Evolutionary conservation across 1,140 invertebrate genomes (phyloP), one percentile per base, ranked within the genome.

Genomic region (Agrypnia vestita): DNA sequence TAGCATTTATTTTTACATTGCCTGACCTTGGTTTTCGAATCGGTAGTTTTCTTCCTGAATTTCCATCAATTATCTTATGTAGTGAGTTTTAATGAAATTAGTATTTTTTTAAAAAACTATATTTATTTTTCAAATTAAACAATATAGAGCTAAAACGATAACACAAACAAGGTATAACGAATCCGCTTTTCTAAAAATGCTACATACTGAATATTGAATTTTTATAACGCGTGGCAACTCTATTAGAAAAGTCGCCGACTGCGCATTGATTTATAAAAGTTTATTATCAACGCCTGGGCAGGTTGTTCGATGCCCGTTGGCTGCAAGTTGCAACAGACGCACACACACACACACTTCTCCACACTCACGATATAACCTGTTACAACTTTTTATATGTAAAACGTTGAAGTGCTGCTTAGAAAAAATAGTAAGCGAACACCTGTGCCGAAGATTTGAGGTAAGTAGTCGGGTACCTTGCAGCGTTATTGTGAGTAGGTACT

Each of bases 381-480:
- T 81, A 72, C 51, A 72, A 35, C 25, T 81, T 78, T 67, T 44
- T 71, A 44, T 73, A 35, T 43, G 53, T 35, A 53, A 77, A 61
- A 72, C n/a, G 25, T 44, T 69, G 62, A 76, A 67, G 71, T 72
- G 59, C 74, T 80, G 67, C 47, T 43, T 71, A 80, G 51, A 59
- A 76, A 77, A 73, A 81, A 72, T 78, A 53, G 13, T 53, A 55
- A 77, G 62, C 64, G 80, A 78, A 81, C 80, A 81, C 80, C 69
- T 81, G 79, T 77, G 67, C 46, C 49, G 17, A 15, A 25, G 59
- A 62, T 62, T 62, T 51, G 49, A 51, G 49, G n/a, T 12, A 51
- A 12, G 59, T 25, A 11, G 59, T 35, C 25, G 46, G 67, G 49
- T 71, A 71, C 46, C 19, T 25, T 25, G 3, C 21, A 15, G 25